Evolutionary conservation across 1,140 invertebrate species (phyloP), one percentile per base, ranked within the genome.

Genomic region (Drosophila sp.): DNA sequence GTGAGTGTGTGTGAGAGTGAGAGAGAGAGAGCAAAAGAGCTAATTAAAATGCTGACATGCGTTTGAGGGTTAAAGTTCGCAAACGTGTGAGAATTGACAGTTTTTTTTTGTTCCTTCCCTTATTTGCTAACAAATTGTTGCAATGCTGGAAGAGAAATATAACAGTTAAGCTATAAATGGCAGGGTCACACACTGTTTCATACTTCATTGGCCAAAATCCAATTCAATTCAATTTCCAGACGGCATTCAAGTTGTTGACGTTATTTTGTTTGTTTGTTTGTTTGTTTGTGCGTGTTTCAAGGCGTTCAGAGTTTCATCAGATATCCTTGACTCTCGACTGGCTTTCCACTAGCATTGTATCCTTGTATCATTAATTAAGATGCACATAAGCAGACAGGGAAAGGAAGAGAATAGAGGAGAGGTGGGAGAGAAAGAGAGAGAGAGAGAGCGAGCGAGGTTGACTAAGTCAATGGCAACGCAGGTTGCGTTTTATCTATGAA

Each of bases 311-410:
- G 14, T 61, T 9, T 7, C 57, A 70, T 70, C 27, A 18, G 48
- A 70, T 70, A 70, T 70, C 57, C 48, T 63, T 63, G 63, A 64
- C 62, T 53, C 36, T 53, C 36, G 34, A 13, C 14, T 4, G 7
- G 21, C 21, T 43, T 16, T 54, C 32, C 48, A 34, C 27, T 32
- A 18, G 70, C 64, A 50, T 74, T 46, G 64, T 69, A 56, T 74
- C 58, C 64, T 46, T 74, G 76, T 58, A 61, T 69, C 59, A 79
- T 79, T 73, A 79, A 79, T 79, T 78, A 79, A 71, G 53, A 73
- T 58, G 38, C 53, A 36, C 53, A 71, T 41, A 64, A 13, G 14
- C 59, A 38, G 16, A 13, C 34, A 38, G 21, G 7, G 8, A 8
- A n/a, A 2, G 32, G n/a, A 43, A 13, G 13, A 11, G 13, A 29